phyloP scores from a whole-genome alignment of 2,113 vertebrate species.

The Oceanites oceanicus region DNA sequence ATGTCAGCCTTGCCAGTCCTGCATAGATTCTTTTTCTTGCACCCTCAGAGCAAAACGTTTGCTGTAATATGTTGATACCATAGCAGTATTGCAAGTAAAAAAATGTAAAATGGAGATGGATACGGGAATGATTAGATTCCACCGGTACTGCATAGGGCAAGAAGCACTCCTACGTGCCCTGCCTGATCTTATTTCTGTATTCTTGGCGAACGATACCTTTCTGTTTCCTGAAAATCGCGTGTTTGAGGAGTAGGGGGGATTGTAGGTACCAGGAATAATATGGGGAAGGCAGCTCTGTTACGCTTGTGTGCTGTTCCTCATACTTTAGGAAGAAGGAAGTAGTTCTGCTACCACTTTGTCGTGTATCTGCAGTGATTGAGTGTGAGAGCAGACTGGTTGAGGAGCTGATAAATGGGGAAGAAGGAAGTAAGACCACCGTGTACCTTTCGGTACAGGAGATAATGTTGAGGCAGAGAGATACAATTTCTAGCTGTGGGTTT shows the following conservation, averaged over 20 bases:
- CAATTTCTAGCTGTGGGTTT: background rate
- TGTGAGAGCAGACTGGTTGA: background rate
- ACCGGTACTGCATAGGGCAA: background rate
- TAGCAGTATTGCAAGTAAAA: background rate
- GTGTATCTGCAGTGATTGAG: background rate
- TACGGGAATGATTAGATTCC: background rate
- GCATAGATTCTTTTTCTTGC: background rate
- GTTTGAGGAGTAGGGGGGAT: background rate
- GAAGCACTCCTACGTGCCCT: background rate
- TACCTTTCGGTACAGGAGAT: background rate
- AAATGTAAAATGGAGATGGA: background rate
- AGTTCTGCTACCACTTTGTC: background rate
- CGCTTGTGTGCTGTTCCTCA: rapidly evolving
- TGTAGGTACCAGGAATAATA: background rate
- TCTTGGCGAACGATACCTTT: background rate
- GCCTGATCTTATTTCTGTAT: background rate
- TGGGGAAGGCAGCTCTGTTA: background rate
- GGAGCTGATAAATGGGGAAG: background rate
- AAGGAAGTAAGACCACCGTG: background rate
- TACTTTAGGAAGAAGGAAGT: background rate
- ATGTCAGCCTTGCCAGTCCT: background rate
- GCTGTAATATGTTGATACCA: background rate
- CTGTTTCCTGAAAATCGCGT: background rate
- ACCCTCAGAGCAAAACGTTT: background rate
- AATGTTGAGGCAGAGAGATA: background rate